Base-by-base conservation (phyloP, 2,113 vertebrate species). In the Machaerirhynchus nigripectus region DNA sequence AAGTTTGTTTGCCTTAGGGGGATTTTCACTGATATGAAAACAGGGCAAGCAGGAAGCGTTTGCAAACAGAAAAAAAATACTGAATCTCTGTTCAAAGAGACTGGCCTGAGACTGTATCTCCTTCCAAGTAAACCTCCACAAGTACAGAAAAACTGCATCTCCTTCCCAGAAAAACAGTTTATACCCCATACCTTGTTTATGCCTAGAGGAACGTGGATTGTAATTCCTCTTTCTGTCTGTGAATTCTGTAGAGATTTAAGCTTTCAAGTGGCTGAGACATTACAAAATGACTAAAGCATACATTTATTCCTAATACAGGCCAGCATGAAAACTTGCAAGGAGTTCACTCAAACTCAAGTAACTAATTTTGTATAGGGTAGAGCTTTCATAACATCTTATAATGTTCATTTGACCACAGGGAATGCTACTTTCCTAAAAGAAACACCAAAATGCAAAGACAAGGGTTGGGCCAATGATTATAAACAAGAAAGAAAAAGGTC, bases 401-500 rank as follows among this genome's bases (percentile, higher is more conserved):
- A 69, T 23, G 4, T n/a, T 63, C n/a, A n/a, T 11, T 7, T 14
- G 37, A 15, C 24, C 19, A 6, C 23, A 71, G 16, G 11, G 35
- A 59, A 77, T 74, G 40, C 15, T n/a, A 9, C 18, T 49, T 84
- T 67, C 33, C 30, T 65, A 71, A 86, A 76, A 63, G 27, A 60
- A 89, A 55, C 14, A 23, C 6, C 23, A 50, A 84, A 93, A 67
- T 19, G 6, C 11, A 35, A 20, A 40, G 40, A 26, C 13, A 42
- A 15, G 10, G 2, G 0, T 65, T 67, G 19, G 13, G 10, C 1
- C 2, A 13, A 37, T 2, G 4, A 7, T n/a, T 82, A 56, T 52
- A 84, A 61, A 56, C 22, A 20, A 71, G 53, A 46, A 79, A 70
- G 15, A 24, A 81, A 67, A 50, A 21, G 2, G 4, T 70, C 30